Evolutionary conservation across 1,140 invertebrate genomes (phyloP).

Genomic region (Heliconius eleuchia): DNA sequence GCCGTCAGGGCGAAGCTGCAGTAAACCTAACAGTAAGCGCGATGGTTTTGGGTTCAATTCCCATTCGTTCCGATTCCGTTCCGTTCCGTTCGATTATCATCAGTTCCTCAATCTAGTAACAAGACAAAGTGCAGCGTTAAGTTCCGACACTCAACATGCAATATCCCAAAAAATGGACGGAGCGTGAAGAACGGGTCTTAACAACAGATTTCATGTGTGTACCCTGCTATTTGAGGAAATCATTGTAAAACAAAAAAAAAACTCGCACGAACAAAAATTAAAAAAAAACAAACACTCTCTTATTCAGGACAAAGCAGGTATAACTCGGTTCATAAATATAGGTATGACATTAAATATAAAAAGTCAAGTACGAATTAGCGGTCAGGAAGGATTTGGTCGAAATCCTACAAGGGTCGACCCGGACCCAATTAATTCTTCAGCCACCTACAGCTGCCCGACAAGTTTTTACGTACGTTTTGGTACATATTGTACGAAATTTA

Average conservation of each 20-base stretch:
- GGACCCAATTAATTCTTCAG: conserved; percentile 2
- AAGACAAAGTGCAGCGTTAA: neutral
- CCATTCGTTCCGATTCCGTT: too few species aligned
- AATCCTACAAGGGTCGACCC: conserved; percentile 4
- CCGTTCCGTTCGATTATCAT: too few species aligned
- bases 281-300: too few species aligned
- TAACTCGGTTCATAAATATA: neutral
- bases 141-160: neutral
- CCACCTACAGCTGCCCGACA: neutral
- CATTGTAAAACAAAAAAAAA: neutral
- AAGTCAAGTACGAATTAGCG: conserved; percentile 1
- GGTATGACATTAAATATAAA: neutral
- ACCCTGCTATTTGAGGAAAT: neutral
- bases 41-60: too few species aligned
- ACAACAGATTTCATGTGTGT: neutral
- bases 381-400: neutral
- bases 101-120: too few species aligned
- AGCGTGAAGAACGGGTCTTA: neutral
- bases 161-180: neutral
- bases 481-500: conserved; percentile 6
- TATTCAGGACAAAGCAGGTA: neutral
- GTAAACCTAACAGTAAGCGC: too few species aligned
- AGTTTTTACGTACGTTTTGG: conserved; percentile 4
- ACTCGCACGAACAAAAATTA: too few species aligned
- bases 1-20: too few species aligned